Percentiles rank a stretch among this genome's conserved stretches.
phyloP scores from a whole-genome alignment of 2,113 vertebrate genomes.

The Ovis aries region DNA sequence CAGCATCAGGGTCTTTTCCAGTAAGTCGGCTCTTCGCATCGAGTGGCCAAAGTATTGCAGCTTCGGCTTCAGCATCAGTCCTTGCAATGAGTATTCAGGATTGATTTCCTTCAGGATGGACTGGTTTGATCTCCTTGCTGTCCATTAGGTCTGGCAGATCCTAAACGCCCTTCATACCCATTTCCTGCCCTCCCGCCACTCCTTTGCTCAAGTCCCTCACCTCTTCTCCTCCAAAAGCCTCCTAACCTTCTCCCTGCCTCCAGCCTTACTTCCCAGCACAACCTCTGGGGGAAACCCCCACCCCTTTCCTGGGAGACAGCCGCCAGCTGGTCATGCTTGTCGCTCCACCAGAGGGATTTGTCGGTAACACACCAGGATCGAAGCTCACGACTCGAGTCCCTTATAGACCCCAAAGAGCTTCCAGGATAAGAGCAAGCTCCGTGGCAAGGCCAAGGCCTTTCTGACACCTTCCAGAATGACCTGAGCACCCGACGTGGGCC shows the following conservation, averaged over 20 bases:
- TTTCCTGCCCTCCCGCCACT: fast-evolving
- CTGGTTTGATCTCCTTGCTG: neutral
- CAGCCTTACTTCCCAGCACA: neutral
- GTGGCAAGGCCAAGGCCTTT: fast-evolving
- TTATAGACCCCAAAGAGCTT: neutral
- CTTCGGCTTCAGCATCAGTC: neutral
- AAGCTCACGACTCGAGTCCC: neutral
- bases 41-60: neutral
- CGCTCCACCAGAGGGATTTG: neutral
- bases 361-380: neutral
- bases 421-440: neutral
- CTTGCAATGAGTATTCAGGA: neutral
- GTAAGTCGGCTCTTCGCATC: neutral
- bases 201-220: neutral
- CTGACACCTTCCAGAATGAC: no score
- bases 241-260: neutral
- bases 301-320: neutral
- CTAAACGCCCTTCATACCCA: neutral
- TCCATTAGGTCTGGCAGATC: neutral
- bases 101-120: neutral
- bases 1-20: neutral
- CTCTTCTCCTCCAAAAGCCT: neutral
- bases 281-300: neutral
- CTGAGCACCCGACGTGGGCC: fast-evolving
- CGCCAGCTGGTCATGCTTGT: neutral